Percentiles rank a stretch among this genome's conserved stretches.
These are phyloP conservation scores for Clitarchus hookeri DNA, from an alignment of 2,888 invertebrate species.

Conservation along the genomic window DNA sequence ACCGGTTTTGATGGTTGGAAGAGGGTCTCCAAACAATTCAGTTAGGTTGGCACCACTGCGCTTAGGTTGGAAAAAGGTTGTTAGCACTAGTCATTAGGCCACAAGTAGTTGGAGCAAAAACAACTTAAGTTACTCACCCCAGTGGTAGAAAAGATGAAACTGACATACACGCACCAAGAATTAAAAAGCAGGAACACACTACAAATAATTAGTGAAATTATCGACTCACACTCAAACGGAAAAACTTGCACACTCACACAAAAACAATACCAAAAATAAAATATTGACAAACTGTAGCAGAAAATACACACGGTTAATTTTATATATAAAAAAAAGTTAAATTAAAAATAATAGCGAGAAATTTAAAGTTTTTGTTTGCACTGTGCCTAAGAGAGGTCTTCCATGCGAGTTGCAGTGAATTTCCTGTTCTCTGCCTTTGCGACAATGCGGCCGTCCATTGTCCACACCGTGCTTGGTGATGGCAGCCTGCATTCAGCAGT, in stretches of 20 bases:
- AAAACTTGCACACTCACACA: not conserved
- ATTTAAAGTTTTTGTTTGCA: not conserved
- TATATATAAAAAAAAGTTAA: not conserved
- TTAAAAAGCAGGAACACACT: too few relatives aligned
- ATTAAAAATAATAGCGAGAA: not conserved
- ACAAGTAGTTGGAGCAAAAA: too few relatives aligned
- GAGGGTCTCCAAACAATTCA: not conserved
- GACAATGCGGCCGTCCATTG: conserved; percentile 16
- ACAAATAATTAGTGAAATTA: not conserved
- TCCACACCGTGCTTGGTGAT: conserved; percentile 23
- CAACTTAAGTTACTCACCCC: too few relatives aligned
- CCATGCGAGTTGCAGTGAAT: not conserved
- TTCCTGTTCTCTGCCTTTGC: not conserved
- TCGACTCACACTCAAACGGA: not conserved
- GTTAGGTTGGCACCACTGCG: not conserved
- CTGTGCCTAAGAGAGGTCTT: not conserved
- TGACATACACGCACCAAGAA: not conserved
- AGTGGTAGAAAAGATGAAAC: not conserved
- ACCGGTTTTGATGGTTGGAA: not conserved
- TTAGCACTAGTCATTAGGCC: too few relatives aligned
- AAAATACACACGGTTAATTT: not conserved
- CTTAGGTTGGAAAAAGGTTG: not conserved
- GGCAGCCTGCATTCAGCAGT: conserved; percentile 18
- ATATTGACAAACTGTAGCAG: not conserved
- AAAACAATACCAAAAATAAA: not conserved